A percentile compares a stretch with the other conserved stretches of the same genome.
Evolutionary conservation across 2,113 vertebrate genomes (phyloP).

Genomic region (Cyanoramphus novaezelandiae): DNA sequence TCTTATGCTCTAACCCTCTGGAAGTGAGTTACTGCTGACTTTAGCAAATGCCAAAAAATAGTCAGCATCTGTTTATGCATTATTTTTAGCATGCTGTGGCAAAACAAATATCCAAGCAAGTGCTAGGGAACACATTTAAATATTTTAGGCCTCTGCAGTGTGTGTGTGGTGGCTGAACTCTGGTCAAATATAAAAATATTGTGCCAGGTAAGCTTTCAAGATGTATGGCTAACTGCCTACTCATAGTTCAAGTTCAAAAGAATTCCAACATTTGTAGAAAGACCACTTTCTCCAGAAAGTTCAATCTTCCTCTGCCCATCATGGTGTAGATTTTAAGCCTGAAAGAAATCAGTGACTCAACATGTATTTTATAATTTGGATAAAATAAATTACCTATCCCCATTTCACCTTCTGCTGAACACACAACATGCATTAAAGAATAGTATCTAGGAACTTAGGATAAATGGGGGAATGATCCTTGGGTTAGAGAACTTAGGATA

Average conservation of each 20-base stretch:
- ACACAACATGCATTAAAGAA: background rate
- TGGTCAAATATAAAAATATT: background rate
- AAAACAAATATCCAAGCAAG: background rate
- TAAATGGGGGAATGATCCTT: background rate
- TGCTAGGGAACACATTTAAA: background rate
- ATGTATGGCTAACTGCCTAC: background rate
- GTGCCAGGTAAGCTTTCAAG: background rate
- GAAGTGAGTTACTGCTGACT: background rate
- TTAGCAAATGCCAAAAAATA: background rate
- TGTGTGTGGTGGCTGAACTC: background rate
- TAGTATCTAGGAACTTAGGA: background rate
- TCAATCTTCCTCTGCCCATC: background rate
- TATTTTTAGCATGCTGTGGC: background rate
- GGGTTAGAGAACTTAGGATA: background rate
- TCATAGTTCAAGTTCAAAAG: background rate
- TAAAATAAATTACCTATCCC: background rate
- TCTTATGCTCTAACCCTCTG: background rate
- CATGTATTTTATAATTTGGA: background rate
- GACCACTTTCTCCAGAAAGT: background rate
- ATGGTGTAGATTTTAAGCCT: background rate
- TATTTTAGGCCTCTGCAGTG: background rate
- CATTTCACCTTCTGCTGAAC: background rate
- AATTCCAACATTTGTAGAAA: background rate
- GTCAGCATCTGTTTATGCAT: background rate
- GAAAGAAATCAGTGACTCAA: background rate